Base-by-base conservation (phyloP, 2,797 vertebrate genomes). In the Oryzias sinensis region DNA sequence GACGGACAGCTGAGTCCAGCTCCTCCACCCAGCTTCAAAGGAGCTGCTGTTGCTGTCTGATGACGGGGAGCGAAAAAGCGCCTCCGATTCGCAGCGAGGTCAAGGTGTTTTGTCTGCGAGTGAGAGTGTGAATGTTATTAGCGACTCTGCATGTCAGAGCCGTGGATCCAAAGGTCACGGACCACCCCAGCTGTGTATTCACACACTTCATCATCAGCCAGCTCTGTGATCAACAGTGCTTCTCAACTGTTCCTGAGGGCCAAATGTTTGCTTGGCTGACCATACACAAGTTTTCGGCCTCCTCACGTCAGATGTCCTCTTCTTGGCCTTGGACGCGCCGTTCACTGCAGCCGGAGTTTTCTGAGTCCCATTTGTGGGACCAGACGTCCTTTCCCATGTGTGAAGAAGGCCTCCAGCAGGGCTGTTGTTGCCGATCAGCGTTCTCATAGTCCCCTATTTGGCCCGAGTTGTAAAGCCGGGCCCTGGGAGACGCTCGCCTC, bases 331-430 rank as follows among this genome's bases (percentile, higher is more conserved):
- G 62, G 62, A 68, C 74, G 49, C 43, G 8, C 68, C 59, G 63
- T 70, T 80, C 77, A 73, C 70, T 57, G 66, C 22, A 17, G 80
- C 74, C 77, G 65, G 59, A 58, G 65, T 73, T 77, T 69, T 80
- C 55, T 77, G 59, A 77, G 76, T 83, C 78, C 67, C 40, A 46
- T 53, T 81, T 79, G 80, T 76, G 83, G 68, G 76, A 72, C 75
- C 84, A 87, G 74, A 70, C 83, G 57, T 81, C 60, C 74, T 84
- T 89, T 88, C 88, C 86, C 87, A 88, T 85, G 87, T 83, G 83
- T 79, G 72, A 72, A 81, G 85, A 74, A 68, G 72, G 76, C 66
- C 80, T 80, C 87, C 87, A 86, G 81, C 86, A 81, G 86, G 76
- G 87, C 51, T 47, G 69, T 76, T 78, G 74, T 73, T 57, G 68